These are phyloP conservation scores for Poeciliopsis prolifica DNA, from an alignment of 2,113 vertebrate genomes.

Conservation along the genomic window DNA sequence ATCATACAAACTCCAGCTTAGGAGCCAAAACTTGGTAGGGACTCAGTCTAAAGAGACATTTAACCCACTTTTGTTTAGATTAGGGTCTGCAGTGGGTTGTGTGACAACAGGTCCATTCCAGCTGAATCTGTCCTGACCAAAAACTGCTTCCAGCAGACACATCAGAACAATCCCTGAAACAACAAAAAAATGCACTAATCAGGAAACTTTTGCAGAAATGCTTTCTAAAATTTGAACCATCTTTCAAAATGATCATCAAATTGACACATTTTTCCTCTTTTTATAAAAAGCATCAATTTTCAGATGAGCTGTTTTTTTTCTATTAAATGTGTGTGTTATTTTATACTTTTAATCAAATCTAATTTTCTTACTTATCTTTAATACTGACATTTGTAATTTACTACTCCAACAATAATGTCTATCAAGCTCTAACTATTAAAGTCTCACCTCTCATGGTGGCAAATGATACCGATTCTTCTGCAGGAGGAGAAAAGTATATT, in stretches of 20 bases:
- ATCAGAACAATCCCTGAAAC: constrained; percentile 46
- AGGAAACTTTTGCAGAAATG: neutral
- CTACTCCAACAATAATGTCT: neutral
- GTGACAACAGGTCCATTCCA: constrained; percentile 3
- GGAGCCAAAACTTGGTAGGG: neutral
- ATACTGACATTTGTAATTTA: neutral
- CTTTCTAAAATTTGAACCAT: neutral
- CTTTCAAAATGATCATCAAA: neutral
- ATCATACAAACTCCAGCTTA: neutral
- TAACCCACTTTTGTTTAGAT: constrained; percentile 1
- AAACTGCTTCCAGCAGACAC: constrained; percentile 47
- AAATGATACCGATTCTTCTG: constrained; percentile 19
- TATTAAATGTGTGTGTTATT: too few species aligned
- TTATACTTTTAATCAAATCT: neutral
- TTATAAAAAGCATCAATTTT: neutral
- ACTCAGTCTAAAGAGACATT: neutral
- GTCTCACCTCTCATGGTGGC: constrained; percentile 79
- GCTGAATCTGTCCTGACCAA: neutral
- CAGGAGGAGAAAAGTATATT: constrained; percentile 8
- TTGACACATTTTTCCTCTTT: neutral
- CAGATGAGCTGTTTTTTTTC: neutral
- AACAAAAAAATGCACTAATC: neutral
- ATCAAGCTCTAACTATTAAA: neutral
- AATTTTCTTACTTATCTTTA: neutral
- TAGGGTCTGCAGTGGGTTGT: accelerated